Percentiles rank a stretch among this genome's conserved stretches.
These are phyloP conservation scores for Megaceryle maxima DNA, from an alignment of 2,113 vertebrate genomes.

Conservation along the genomic window DNA sequence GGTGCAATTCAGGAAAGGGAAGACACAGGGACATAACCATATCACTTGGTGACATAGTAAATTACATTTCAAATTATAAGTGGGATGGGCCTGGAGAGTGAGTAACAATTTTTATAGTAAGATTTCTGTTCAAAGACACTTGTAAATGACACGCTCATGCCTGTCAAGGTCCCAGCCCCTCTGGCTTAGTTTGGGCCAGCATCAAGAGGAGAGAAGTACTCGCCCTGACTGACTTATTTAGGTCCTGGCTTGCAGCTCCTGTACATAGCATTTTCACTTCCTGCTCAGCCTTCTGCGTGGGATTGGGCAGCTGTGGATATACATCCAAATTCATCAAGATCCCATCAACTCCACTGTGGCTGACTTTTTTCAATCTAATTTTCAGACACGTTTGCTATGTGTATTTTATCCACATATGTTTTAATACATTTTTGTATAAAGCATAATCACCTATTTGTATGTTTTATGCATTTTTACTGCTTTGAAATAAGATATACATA, in stretches of 20 bases:
- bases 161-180: neutral
- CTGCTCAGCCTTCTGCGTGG: neutral
- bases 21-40: neutral
- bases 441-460: neutral
- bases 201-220: neutral
- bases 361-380: neutral
- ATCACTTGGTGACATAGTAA: neutral
- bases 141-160: fast-evolving
- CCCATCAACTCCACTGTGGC: neutral
- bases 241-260: neutral
- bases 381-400: neutral
- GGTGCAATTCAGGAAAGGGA: neutral
- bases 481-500: neutral
- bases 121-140: neutral
- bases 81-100: neutral
- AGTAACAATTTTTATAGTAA: neutral
- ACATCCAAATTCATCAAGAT: neutral
- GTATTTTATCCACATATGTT: neutral
- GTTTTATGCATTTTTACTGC: neutral
- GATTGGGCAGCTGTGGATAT: neutral
- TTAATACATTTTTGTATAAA: neutral
- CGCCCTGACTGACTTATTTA: neutral
- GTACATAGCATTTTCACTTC: neutral
- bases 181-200: neutral
- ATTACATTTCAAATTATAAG: no score